phyloP scores from a whole-genome alignment of 1,140 invertebrate species.

The Bombus superbus region DNA sequence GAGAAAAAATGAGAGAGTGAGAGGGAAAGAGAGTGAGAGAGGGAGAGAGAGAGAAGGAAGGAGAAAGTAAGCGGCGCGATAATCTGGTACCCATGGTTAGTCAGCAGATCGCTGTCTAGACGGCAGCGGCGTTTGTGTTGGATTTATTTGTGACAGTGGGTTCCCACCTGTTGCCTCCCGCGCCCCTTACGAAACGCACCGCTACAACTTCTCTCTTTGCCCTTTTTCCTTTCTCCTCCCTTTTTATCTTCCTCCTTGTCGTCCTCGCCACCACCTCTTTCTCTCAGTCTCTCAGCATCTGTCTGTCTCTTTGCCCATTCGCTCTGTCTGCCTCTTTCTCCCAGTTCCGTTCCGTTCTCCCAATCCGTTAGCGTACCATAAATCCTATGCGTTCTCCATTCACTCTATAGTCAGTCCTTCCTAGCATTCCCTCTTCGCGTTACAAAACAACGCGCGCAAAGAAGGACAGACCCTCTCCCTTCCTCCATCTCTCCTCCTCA shows the following conservation, averaged over 20 bases:
- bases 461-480: constrained; percentile 9
- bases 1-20: not conserved
- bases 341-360: constrained; percentile 20
- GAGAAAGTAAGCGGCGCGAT: constrained; percentile 36
- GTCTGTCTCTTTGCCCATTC: constrained; percentile 44
- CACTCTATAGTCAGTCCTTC: constrained; percentile 42
- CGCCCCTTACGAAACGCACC: constrained; percentile 71
- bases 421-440: constrained; percentile 45
- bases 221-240: constrained; percentile 55
- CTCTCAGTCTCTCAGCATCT: constrained; percentile 31
- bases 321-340: constrained; percentile 21
- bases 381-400: constrained; percentile 59
- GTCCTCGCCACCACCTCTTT: constrained; percentile 17
- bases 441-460: constrained; percentile 42
- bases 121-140: constrained; percentile 75
- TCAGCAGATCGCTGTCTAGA: constrained; percentile 74
- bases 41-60: not conserved
- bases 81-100: constrained; percentile 69
- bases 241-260: constrained; percentile 13
- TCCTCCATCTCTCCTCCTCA: not conserved
- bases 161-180: constrained; percentile 81
- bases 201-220: constrained; percentile 57
- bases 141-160: constrained; percentile 78
- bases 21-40: constrained; percentile 1
- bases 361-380: constrained; percentile 49